Percentiles rank a stretch among this genome's conserved stretches.
Conservation (phyloP, 2,797 vertebrate genomes). For the Rhinogobio ventralis region DNA sequence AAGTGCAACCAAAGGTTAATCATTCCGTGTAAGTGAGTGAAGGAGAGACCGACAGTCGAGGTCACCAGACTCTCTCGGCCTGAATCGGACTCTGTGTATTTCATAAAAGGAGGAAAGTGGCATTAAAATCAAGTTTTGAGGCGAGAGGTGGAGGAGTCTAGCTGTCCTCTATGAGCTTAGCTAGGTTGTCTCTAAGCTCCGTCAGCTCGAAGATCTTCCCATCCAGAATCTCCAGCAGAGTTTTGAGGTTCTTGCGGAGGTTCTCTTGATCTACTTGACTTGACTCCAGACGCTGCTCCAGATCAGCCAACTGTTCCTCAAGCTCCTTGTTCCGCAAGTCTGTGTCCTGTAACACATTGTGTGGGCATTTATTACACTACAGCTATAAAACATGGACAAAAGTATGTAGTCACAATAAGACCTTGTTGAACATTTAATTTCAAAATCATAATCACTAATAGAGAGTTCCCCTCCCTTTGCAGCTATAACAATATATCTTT, state of each 20-base stretch:
- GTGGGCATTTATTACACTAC: neutral
- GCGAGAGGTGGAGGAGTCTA: conserved; percentile 79
- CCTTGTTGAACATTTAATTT: neutral
- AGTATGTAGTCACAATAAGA: neutral
- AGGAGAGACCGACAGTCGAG: conserved; percentile 38
- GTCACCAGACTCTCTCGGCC: conserved; percentile 23
- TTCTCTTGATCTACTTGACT: conserved; percentile 96
- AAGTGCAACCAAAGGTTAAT: conserved; percentile 61
- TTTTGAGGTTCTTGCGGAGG: conserved; percentile 97
- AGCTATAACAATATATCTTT: neutral
- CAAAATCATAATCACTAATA: neutral
- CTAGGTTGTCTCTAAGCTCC: conserved; percentile 96
- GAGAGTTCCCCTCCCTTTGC: neutral
- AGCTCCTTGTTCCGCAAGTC: conserved; percentile 93
- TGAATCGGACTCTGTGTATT: conserved; percentile 38
- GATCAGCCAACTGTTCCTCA: conserved; percentile 91
- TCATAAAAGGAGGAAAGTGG: conserved; percentile 72
- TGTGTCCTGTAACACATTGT: conserved; percentile 83
- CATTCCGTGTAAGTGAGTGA: conserved; percentile 53
- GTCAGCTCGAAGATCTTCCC: conserved; percentile 99
- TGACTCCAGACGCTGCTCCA: conserved; percentile 95
- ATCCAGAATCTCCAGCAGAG: conserved; percentile 97
- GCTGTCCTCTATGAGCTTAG: conserved; percentile 95
- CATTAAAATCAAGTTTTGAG: conserved; percentile 64
- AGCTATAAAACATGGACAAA: neutral